A percentile compares a stretch with the other conserved stretches of the same genome.
Evolutionary conservation across 2,113 vertebrate species (phyloP).

Genomic region (Zapornia atra): DNA sequence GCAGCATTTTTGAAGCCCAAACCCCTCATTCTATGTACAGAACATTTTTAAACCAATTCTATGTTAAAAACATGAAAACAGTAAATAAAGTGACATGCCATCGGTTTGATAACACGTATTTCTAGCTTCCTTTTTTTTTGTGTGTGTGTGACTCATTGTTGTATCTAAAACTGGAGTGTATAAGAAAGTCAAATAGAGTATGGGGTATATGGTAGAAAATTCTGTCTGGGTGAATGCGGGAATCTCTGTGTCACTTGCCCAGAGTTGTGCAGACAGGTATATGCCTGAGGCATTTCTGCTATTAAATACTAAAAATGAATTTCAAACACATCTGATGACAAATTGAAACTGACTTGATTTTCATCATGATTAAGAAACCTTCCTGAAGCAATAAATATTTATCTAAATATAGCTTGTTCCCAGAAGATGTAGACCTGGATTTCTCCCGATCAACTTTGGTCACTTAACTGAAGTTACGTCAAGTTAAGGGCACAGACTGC

Average conservation of each 20-base stretch:
- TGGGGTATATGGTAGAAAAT: not conserved
- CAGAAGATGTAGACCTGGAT: not conserved
- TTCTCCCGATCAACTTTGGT: not conserved
- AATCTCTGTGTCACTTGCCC: not conserved
- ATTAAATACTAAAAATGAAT: not conserved
- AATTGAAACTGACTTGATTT: not conserved
- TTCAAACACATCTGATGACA: not conserved
- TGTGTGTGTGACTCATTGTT: not conserved
- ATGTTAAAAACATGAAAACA: not conserved
- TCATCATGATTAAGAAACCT: conserved; percentile 2
- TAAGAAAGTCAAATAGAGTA: not conserved
- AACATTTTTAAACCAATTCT: not conserved
- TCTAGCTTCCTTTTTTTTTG: not conserved
- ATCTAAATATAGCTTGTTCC: not conserved
- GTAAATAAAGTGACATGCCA: not conserved
- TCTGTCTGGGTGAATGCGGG: not conserved
- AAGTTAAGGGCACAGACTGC: not conserved
- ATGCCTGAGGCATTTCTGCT: not conserved
- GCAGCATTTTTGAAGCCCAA: not conserved
- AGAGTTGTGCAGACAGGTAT: not conserved
- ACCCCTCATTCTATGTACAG: not conserved
- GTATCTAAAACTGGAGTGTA: not conserved
- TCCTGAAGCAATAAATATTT: conserved; percentile 21
- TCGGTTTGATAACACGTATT: not conserved
- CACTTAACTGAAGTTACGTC: not conserved